Evolutionary conservation across 35 echinoderm and acorn worm species (phyloP), one percentile per base, ranked within the genome.

Genomic region (Nesometra sesokonis): DNA sequence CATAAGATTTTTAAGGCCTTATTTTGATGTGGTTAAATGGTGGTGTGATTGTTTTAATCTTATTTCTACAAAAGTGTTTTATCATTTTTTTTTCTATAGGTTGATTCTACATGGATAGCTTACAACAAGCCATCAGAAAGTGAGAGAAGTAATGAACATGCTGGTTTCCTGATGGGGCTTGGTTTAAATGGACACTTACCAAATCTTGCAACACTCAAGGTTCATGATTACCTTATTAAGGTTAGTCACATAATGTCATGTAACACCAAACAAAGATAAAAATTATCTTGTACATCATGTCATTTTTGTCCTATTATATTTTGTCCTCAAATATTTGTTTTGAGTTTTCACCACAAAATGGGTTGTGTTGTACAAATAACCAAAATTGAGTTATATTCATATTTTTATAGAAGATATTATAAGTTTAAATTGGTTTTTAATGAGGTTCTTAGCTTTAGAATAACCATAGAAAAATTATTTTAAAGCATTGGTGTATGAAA

Each of bases 81-180:
- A 7, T 7, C 31, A 33, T 77, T 46, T 47, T 36, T 11, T 34
- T 47, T 11, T 33, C 39, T 77, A 3, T 29, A 97, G 95, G 93
- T 97, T 87, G 95, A 97, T 78, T 93, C 95, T 35, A 89, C 91
- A 1, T 97, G 95, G 95, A 97, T 93, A 35, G 95, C 93, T 11
- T 97, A 99, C 83, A 94, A 99, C 88, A 88, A 89, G 34, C 96
- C 92, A 29, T 85, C 91, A 30, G 90, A 87, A 21, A 90, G 88
- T 23, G 93, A 93, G n/a, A 32, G 94, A 30, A 92, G 88, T 84
- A 92, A 94, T 99, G 92, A 94, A 47, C 89, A 94, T 80, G 96
- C 93, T 35, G 96, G 96, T 27, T 99, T 99, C 57, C 89, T 99
- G 47, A 94, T 99, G 92, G 96, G 93, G 3, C 79, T 99, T 1